Evolutionary conservation across 53 echinoderm and acorn worm species (phyloP).

Genomic region (Actinopyga echinites): DNA sequence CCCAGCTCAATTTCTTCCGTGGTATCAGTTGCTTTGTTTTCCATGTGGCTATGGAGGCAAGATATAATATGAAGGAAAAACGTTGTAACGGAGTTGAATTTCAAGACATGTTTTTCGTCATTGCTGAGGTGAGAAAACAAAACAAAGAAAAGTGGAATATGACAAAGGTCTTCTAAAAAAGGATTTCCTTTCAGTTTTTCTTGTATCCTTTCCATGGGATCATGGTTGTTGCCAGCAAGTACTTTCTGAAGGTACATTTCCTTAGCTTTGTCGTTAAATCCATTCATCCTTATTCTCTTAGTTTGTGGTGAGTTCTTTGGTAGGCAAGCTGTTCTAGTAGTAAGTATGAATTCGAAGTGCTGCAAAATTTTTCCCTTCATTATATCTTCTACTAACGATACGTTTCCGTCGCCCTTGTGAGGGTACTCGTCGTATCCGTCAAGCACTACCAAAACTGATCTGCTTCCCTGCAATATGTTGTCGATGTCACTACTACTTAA

Average conservation of each 20-base stretch:
- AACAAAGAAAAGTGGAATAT: slow-evolving; percentile 1
- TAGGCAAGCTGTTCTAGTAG: background rate
- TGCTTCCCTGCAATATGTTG: background rate
- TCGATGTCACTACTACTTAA: background rate
- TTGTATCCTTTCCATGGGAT: background rate
- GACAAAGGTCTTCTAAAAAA: slow-evolving; percentile 4
- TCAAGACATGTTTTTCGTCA: background rate
- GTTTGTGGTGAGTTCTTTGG: background rate
- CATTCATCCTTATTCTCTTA: background rate
- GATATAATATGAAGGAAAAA: background rate
- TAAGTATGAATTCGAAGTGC: background rate
- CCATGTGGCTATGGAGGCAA: background rate
- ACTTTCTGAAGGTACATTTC: slow-evolving; percentile 1
- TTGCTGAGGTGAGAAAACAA: background rate
- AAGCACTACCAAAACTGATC: background rate
- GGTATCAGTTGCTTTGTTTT: background rate
- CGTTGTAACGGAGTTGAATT: background rate
- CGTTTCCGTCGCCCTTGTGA: background rate
- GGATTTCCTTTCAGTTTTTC: slow-evolving; percentile 20
- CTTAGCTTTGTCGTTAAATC: background rate
- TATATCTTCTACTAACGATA: background rate
- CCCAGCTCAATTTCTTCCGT: background rate
- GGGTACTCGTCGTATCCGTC: slow-evolving; percentile 29
- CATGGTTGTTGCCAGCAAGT: background rate
- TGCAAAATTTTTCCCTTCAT: background rate